Evolutionary conservation across 2,888 invertebrate genomes (phyloP), one percentile per base, ranked within the genome.

Genomic region (Cartodere bifasciata): DNA sequence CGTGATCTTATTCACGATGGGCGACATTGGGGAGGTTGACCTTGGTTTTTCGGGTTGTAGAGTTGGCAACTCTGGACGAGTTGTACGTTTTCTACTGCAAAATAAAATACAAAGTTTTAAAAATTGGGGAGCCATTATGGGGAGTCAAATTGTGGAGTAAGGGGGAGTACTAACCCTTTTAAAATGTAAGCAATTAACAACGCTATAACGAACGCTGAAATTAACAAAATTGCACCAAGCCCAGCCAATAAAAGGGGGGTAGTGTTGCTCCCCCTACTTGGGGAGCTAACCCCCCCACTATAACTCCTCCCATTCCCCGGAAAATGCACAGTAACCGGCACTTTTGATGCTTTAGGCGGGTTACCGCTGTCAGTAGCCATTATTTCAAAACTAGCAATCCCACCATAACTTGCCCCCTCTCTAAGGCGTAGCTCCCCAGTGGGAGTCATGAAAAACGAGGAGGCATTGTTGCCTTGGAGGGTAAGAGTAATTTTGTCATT

Each of bases 321-420:
- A 60, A 77, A 70, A 48, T 72, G 74, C 24, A 79, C 72, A 10
- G 71, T 67, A 35, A 80, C 69, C 2, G 78, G 78, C 24, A 77
- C 77, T 0, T 72, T 74, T 4, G 75, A 70, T 61, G 75, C 80
- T 53, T 82, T 59, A 0, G 87, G 82, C n/a, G 90, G 90, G 12
- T 69, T 65, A 10, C 90, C 91, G 9, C 78, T 79, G 58, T 90
- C 91, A 0, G 74, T 75, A 13, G 88, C 91, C 26, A 84, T 76
- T 21, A 84, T 87, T 24, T 84, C 73, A 29, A 86, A 65, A 58
- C 82, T 76, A 26, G 84, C 74, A 26, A 72, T 35, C 11, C 69
- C 13, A 73, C 66, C 13, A 61, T 32, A 14, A 12, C 13, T 31
- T 3, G 30, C 31, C 6, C 23, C 17, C 17, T 51, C 60, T 30